Conservation (phyloP, 2,888 invertebrate genomes). For the Cheiracanthium punctorium region DNA sequence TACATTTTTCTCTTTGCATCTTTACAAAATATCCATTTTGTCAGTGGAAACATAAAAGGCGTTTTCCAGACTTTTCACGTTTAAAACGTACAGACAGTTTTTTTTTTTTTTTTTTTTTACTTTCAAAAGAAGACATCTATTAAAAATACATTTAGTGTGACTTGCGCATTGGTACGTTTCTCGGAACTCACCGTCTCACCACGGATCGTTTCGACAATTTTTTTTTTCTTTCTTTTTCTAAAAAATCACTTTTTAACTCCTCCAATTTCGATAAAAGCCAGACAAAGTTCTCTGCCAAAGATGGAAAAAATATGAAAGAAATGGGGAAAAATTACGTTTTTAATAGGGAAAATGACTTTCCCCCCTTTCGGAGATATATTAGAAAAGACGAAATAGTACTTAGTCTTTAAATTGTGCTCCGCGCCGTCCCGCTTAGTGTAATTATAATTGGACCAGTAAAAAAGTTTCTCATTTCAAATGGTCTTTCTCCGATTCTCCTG, state of each 20-base stretch:
- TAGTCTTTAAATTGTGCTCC: conserved; percentile 44
- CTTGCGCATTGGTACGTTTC: not conserved
- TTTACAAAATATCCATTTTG: no score
- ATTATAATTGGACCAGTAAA: conserved; percentile 59
- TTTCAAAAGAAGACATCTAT: conserved; percentile 2
- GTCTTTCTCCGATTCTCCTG: conserved; percentile 40
- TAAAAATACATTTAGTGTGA: conserved; percentile 12
- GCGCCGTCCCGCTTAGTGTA: conserved; percentile 31
- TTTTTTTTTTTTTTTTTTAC: no score
- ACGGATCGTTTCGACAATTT: not conserved
- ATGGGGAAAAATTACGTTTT: conserved; percentile 23
- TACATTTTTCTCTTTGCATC: no score
- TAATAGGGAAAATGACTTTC: conserved; percentile 66
- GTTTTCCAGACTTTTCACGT: no score
- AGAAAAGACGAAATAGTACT: conserved; percentile 55
- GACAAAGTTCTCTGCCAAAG: not conserved
- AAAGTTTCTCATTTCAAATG: conserved; percentile 43
- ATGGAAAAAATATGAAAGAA: conserved; percentile 14
- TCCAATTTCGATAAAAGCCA: conserved; percentile 54
- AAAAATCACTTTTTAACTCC: not conserved
- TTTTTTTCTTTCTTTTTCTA: conserved; percentile 19
- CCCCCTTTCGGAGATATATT: conserved; percentile 37
- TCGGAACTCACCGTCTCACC: not conserved
- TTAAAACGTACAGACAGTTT: no score
- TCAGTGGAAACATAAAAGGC: no score